Conservation (phyloP, 2,888 invertebrate genomes). For the Tinea trinotella region DNA sequence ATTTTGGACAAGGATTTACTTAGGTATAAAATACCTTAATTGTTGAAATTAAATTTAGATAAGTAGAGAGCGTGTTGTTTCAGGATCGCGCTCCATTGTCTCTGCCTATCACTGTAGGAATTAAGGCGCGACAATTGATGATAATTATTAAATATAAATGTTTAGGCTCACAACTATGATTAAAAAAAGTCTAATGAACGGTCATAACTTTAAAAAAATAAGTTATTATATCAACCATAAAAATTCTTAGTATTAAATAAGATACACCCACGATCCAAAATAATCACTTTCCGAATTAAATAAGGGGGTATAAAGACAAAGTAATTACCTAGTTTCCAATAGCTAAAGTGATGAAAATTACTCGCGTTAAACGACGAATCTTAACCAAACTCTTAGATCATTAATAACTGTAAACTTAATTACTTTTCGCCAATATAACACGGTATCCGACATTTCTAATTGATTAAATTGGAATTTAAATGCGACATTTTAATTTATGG, state of each 20-base stretch:
- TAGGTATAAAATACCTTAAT: no score
- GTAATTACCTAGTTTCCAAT: neutral
- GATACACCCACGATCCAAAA: neutral
- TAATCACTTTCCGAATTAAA: neutral
- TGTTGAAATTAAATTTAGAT: no score
- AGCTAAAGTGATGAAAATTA: neutral
- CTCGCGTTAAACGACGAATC: neutral
- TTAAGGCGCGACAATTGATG: no score
- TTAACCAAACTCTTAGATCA: slow-evolving; percentile 6
- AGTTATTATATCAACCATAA: no score
- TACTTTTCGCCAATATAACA: slow-evolving; percentile 11
- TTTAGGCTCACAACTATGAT: no score
- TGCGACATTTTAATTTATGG: neutral
- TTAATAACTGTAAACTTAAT: slow-evolving; percentile 17
- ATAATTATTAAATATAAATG: no score
- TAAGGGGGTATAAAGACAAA: neutral
- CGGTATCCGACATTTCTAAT: neutral
- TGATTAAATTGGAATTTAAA: neutral
- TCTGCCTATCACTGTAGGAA: no score
- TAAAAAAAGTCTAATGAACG: no score
- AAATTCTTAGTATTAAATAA: neutral
- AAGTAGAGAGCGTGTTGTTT: no score
- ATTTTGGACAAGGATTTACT: no score
- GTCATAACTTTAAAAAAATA: no score
- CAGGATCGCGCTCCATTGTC: no score